Percentiles rank a stretch among this genome's conserved stretches.
phyloP scores from a whole-genome alignment of 2,888 invertebrate species.

The Galerucella pusilla region DNA sequence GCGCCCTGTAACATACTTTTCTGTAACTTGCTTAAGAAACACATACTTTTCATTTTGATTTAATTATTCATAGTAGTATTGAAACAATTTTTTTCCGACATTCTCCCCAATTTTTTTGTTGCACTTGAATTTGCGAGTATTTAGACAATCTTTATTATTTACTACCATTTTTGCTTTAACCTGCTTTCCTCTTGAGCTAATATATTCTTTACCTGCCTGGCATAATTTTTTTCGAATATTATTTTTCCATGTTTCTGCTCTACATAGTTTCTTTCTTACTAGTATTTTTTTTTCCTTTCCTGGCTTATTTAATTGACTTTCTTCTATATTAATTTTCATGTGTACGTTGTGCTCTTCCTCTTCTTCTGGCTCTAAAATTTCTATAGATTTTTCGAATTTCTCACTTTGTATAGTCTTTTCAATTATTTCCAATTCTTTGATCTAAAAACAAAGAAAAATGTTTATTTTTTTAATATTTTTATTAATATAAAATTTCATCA shows the following conservation, averaged over 20 bases:
- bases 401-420: no score
- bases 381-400: no score
- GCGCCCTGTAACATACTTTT: background rate
- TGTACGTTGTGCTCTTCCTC: no score
- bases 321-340: no score
- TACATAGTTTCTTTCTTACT: no score
- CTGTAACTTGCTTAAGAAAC: background rate
- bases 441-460: no score
- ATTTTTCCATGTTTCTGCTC: no score
- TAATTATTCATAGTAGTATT: background rate
- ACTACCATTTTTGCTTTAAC: background rate
- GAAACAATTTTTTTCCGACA: background rate
- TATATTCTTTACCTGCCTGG: background rate
- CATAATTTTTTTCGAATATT: slow-evolving; percentile 1
- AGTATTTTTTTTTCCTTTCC: background rate
- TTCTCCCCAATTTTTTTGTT: background rate
- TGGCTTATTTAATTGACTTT: slow-evolving; percentile 2
- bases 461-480: no score
- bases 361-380: background rate
- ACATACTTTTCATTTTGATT: slow-evolving; percentile 1
- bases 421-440: no score
- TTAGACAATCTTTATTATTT: background rate
- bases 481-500: no score
- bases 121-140: background rate
- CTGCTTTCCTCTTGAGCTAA: background rate